Percentiles rank a stretch among this genome's conserved stretches.
Conservation (phyloP, 2,113 vertebrate genomes). For the Chunga burmeisteri region DNA sequence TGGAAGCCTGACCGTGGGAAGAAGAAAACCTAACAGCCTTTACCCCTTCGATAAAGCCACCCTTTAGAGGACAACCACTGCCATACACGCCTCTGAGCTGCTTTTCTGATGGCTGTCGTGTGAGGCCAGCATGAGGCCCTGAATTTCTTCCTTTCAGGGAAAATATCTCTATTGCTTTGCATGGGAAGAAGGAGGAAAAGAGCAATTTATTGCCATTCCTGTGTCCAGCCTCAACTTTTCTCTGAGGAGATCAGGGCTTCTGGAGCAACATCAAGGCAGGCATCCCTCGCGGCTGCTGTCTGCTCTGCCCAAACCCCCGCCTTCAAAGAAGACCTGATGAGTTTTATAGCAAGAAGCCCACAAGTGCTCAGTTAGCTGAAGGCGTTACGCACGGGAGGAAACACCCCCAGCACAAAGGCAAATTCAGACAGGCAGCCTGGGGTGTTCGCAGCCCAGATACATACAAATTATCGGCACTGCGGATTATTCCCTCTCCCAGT, state of each 20-base stretch:
- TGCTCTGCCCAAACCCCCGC: not conserved
- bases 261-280: not conserved
- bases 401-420: not conserved
- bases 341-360: not conserved
- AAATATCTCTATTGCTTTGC: not conserved
- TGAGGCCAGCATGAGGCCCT: not conserved
- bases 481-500: not conserved
- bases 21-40: not conserved
- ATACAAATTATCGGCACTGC: not conserved
- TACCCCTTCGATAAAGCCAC: not conserved
- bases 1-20: not conserved
- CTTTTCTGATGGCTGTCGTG: fast-evolving
- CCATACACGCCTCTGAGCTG: not conserved
- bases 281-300: not conserved
- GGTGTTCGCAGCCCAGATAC: constrained; percentile 33
- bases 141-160: not conserved
- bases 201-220: not conserved
- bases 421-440: constrained; percentile 24
- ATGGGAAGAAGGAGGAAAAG: not conserved
- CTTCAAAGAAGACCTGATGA: not conserved
- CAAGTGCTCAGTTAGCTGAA: not conserved
- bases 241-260: not conserved
- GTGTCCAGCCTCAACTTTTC: not conserved
- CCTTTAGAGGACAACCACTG: not conserved
- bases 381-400: not conserved